Base-by-base conservation (phyloP, 1,140 invertebrate genomes). In the Zelostemma sp. region DNA sequence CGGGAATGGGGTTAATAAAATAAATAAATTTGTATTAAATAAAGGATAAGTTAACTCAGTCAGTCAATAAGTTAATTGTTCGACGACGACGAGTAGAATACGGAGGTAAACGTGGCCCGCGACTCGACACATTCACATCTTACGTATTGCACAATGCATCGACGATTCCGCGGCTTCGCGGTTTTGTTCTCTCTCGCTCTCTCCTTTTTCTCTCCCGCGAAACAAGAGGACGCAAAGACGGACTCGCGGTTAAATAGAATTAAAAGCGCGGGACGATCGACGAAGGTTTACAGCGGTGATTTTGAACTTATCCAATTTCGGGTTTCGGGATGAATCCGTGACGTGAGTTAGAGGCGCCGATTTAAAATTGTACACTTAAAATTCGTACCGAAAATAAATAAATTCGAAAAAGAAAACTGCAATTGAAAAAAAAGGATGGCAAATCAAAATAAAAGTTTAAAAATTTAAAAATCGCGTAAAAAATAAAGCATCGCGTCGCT, bases 21-120 rank as follows among this genome's bases (percentile, higher is more conserved):
- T 84, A 84, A 85, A 85, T 85, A 83, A 82, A 84, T 81, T 14
- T 43, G 41, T 4, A 43, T 43, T 85, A 82, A 84, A 84, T 85
- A 83, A 83, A 84, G 82, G 65, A 84, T 70, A 54, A 63, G 68
- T 73, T 78, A 81, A 83, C 63, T 80, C 60, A 77, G 74, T 80
- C 80, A 82, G 72, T 82, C 74, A 83, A 85, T 83, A 84, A 84
- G 81, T 77, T 74, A 69, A 67, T 66, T 53, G 54, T 59, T 11
- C 6, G 41, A 43, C n/a, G 41, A 18, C 6, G 41, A 43, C n/a
- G 41, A 18, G 12, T 43, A 11, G 8, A 43, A 15, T 43, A 2
- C 41, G 41, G 6, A 14, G 14, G 14, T 8, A 28, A 15, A 43
- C 41, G 12, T 38, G 35, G 12, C 35, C 12, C 12, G 2, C 9